Conservation (phyloP, 2,888 invertebrate species). For the Melanostoma scalare region DNA sequence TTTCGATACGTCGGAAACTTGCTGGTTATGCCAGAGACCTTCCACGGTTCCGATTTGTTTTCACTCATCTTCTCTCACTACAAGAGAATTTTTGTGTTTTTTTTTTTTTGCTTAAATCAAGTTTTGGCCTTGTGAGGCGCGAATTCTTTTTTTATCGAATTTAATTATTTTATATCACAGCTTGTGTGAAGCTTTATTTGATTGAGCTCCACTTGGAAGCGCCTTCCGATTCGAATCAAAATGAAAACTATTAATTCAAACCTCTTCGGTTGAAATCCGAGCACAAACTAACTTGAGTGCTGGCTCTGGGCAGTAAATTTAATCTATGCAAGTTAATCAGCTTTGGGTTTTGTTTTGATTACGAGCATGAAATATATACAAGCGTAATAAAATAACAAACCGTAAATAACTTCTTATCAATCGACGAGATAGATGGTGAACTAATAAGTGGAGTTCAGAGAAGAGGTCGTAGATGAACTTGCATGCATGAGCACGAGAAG, state of each 20-base stretch:
- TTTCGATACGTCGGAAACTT: conserved; percentile 81
- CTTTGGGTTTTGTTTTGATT: conserved; percentile 30
- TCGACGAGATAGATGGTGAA: neutral
- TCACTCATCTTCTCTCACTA: conserved; percentile 33
- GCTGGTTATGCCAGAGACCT: conserved; percentile 78
- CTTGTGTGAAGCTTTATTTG: neutral
- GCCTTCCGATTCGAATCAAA: neutral
- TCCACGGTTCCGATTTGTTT: conserved; percentile 76
- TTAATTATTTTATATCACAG: neutral
- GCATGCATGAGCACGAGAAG: neutral
- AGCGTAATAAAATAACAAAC: conserved; percentile 2
- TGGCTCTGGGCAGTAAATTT: conserved; percentile 48
- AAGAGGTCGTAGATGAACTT: neutral
- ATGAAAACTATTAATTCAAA: conserved; percentile 34
- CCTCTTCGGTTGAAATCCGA: conserved; percentile 48
- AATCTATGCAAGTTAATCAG: conserved; percentile 49
- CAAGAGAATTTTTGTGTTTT: neutral
- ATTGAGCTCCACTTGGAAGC: neutral
- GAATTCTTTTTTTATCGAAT: conserved; percentile 3
- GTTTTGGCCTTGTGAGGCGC: neutral
- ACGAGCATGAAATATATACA: neutral
- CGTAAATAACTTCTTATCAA: conserved; percentile 47
- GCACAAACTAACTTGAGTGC: conserved; percentile 24
- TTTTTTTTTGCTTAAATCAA: conserved; percentile 13
- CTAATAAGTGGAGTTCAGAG: neutral